A percentile compares a stretch with the other conserved stretches of the same genome.
Conservation (phyloP, 2,113 vertebrate genomes). For the Condylura cristata region DNA sequence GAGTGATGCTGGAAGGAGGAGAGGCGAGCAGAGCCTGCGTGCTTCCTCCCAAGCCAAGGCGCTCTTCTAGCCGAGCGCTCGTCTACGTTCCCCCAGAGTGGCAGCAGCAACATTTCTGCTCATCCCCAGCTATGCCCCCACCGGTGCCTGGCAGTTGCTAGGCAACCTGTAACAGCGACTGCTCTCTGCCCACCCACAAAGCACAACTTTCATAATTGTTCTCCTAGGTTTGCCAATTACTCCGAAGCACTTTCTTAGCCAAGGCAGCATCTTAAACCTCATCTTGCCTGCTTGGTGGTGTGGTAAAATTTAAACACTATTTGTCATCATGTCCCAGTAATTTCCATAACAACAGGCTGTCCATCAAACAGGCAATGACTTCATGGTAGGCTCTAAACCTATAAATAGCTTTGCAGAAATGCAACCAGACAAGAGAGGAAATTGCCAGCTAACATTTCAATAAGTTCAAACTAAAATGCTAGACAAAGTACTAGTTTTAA, state of each 20-base stretch:
- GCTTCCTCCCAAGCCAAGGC: not conserved
- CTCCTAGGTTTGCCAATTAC: conserved; percentile 46
- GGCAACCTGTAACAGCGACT: conserved; percentile 59
- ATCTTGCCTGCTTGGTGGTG: not conserved
- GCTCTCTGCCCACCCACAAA: conserved; percentile 61
- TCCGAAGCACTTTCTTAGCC: not conserved
- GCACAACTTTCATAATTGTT: conserved; percentile 39
- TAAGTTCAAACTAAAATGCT: not conserved
- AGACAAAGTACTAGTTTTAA: not conserved
- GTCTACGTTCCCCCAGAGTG: conserved; percentile 37
- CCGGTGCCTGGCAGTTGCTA: conserved; percentile 72
- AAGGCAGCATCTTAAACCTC: conserved; percentile 3
- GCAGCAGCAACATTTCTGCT: conserved; percentile 58
- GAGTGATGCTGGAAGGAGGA: not conserved
- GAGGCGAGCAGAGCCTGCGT: not conserved
- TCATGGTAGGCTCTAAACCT: conserved; percentile 14
- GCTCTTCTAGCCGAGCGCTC: conserved; percentile 33
- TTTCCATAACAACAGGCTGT: conserved; percentile 54
- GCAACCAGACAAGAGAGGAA: conserved; percentile 32
- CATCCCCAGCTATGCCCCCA: not conserved
- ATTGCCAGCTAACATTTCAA: not conserved
- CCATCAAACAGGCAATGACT: conserved; percentile 47
- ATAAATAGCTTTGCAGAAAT: conserved; percentile 51
- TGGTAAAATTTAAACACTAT: conserved; percentile 35
- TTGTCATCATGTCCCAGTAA: conserved; percentile 22